Conservation (phyloP, 2,888 invertebrate genomes). For the Erynnis tages region DNA sequence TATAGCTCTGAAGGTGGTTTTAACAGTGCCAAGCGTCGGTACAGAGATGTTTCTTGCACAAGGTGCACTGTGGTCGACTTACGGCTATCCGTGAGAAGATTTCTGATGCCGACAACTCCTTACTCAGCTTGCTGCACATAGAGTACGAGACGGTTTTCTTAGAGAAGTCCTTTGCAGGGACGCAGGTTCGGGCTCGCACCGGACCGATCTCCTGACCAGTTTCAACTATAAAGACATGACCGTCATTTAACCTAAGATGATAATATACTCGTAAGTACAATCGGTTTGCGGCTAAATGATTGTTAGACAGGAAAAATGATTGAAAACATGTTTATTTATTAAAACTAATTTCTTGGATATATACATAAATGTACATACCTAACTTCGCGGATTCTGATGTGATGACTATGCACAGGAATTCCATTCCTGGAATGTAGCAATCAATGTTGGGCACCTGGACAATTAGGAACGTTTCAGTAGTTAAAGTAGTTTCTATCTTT, state of each 20-base stretch:
- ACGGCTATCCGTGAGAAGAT: slow-evolving; percentile 72
- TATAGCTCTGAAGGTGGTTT: no score
- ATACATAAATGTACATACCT: slow-evolving; percentile 40
- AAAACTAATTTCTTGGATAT: no score
- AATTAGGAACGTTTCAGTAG: no score
- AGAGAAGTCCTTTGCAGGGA: slow-evolving; percentile 70
- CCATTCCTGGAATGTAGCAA: slow-evolving; percentile 77
- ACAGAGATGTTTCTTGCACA: slow-evolving; percentile 71
- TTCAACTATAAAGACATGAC: slow-evolving; percentile 64
- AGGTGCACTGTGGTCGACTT: slow-evolving; percentile 64
- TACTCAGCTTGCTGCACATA: slow-evolving; percentile 72
- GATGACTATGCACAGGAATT: slow-evolving; percentile 70
- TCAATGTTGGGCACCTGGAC: slow-evolving; percentile 75
- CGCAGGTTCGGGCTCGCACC: slow-evolving; percentile 72
- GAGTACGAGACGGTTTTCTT: slow-evolving; percentile 72
- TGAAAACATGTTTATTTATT: no score
- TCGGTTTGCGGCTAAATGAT: no score
- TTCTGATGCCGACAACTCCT: slow-evolving; percentile 70
- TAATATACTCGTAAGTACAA: no score
- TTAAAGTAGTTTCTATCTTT: background rate
- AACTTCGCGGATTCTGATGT: slow-evolving; percentile 73
- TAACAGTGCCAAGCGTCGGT: slow-evolving; percentile 64
- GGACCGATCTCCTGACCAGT: slow-evolving; percentile 73
- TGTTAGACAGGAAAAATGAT: no score
- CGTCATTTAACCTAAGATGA: no score